Base-by-base conservation (phyloP, 2,888 invertebrate species). In the Hermaeophaga mercurialis region DNA sequence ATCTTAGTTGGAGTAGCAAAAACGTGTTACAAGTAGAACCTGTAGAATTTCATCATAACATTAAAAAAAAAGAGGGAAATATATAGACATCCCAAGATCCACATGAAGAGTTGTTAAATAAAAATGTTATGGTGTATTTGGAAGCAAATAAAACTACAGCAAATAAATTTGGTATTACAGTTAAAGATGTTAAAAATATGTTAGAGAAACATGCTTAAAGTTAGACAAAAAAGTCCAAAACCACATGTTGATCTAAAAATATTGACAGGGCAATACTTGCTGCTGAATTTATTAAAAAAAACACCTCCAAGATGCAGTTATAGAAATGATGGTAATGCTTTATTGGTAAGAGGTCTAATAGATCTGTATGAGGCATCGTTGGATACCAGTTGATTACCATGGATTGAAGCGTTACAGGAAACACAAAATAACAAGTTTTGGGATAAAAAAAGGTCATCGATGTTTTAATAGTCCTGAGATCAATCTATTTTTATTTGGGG, bases 211-310 rank as follows among this genome's bases (percentile, higher is more conserved):
- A 82, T 41, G 82, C 89, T 55, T 78, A 80, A 85, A 47, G 85
- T 81, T 22, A 84, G 96, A 34, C 83, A 85, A 61, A 82, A 85
- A 66, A 81, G 96, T 41, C 96, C 96, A 0, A 84, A 89, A 39
- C 96, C 97, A 1, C 93, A 94, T 75, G 82, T 94, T 49, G 97
- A 97, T 75, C 89, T 90, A 9, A 97, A 97, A 80, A 94, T 96
- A 70, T 81, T 97, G 5, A 91, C 95, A 82, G 88, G 49, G 94
- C 94, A 0, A 81, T 85, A 18, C 80, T 85, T 69, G 87, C 91
- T 1, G 88, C 91, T 0, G 80, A 84, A 43, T 96, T 96, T 71
- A 82, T 94, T 38, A 85, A 85, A 64, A 81, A 83, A 85, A 61
- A 80, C 81, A 0, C 78, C 96, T 19, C 73, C 90, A 31, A 85